Percentiles rank a stretch among this genome's conserved stretches.
phyloP scores from a whole-genome alignment of 2,888 invertebrate genomes.

The Sarcophaga carnaria region DNA sequence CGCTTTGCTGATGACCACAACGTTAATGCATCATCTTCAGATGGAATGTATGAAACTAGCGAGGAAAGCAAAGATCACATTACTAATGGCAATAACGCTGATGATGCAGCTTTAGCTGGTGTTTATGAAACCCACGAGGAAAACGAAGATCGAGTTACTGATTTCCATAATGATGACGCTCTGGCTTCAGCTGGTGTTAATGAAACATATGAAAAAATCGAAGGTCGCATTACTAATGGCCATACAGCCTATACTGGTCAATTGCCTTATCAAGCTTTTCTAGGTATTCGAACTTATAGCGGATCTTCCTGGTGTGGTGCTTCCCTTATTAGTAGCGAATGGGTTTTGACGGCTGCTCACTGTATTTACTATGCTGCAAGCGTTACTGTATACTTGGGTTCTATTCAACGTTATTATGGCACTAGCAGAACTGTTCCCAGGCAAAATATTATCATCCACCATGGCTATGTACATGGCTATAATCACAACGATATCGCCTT shows the following conservation, averaged over 20 bases:
- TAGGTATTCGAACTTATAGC: constrained; percentile 33
- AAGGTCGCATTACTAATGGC: constrained; percentile 71
- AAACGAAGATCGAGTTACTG: too few species aligned
- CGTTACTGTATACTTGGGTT: constrained; percentile 75
- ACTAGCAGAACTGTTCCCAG: constrained; percentile 70
- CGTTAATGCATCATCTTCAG: too few species aligned
- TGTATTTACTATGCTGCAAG: constrained; percentile 71
- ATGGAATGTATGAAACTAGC: too few species aligned
- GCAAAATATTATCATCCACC: constrained; percentile 78
- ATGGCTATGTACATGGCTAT: constrained; percentile 71
- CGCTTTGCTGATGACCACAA: constrained; percentile 34
- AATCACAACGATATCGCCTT: constrained; percentile 76
- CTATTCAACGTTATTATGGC: constrained; percentile 72
- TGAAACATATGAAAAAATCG: not conserved
- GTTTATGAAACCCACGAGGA: too few species aligned
- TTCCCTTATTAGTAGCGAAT: constrained; percentile 73
- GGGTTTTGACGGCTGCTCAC: constrained; percentile 78
- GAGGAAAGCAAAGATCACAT: constrained; percentile 2
- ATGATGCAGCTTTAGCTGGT: not conserved
- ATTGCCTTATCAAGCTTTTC: constrained; percentile 75
- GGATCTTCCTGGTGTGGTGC: constrained; percentile 76
- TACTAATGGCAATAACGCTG: constrained; percentile 69
- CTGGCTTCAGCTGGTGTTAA: constrained; percentile 11
- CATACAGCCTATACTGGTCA: constrained; percentile 60
- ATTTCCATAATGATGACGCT: not conserved